phyloP scores from a whole-genome alignment of 2,797 vertebrate species.

The Sciurus carolinensis region DNA sequence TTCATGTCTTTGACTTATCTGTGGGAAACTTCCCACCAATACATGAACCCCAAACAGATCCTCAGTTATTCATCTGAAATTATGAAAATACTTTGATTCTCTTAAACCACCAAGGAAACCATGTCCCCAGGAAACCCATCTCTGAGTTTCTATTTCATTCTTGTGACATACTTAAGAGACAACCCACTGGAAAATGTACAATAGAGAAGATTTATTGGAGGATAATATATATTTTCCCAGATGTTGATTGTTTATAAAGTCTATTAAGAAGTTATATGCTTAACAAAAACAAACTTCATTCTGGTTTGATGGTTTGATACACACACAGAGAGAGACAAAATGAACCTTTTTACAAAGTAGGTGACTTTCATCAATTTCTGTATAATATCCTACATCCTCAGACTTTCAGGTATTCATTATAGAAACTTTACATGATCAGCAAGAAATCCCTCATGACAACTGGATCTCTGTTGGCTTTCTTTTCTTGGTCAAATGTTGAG shows the following conservation, averaged over 20 bases:
- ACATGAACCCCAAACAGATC: neutral
- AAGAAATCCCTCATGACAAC: constrained; percentile 28
- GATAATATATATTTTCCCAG: neutral
- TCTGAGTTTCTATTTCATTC: constrained; percentile 18
- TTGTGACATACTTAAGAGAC: neutral
- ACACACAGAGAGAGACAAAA: neutral
- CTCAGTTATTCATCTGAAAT: constrained; percentile 46
- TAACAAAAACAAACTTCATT: constrained; percentile 51
- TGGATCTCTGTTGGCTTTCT: constrained; percentile 25
- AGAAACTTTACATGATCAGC: constrained; percentile 24
- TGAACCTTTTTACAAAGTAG: constrained; percentile 10
- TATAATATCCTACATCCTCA: neutral
- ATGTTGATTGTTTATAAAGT: constrained; percentile 40
- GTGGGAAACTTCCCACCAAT: neutral
- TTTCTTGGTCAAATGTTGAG: constrained; percentile 56
- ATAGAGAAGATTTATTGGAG: constrained; percentile 43
- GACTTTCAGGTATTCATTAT: constrained; percentile 16
- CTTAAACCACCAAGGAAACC: neutral
- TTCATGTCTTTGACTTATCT: constrained; percentile 52
- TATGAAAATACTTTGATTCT: constrained; percentile 39
- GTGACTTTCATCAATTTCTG: neutral
- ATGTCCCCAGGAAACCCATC: neutral
- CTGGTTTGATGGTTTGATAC: constrained; percentile 8
- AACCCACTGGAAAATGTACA: neutral
- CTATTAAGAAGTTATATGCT: constrained; percentile 47